Percentiles rank a stretch among this genome's conserved stretches.
phyloP scores from a whole-genome alignment of 1,140 invertebrate species.

The Thalassaphorura encarpata region DNA sequence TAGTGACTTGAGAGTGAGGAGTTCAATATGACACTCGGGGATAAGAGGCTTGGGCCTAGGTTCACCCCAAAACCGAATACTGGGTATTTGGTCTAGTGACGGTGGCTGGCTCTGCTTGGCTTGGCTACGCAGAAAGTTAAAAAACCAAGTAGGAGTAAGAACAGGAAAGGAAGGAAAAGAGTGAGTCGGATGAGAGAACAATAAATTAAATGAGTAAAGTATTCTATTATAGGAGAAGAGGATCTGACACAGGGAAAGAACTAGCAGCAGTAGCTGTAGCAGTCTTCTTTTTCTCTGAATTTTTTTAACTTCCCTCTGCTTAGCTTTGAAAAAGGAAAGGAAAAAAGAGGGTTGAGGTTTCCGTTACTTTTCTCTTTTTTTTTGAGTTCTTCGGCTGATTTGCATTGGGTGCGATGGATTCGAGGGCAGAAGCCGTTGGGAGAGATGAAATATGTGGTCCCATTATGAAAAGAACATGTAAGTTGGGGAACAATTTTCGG shows the following conservation, averaged over 20 bases:
- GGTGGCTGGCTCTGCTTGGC: no score
- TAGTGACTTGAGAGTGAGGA: constrained; percentile 18
- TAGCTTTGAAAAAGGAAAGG: no score
- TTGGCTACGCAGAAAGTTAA: no score
- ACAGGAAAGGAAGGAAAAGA: no score
- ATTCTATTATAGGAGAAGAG: no score
- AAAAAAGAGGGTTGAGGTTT: no score
- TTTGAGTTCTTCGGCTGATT: constrained; percentile 14
- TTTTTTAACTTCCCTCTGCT: no score
- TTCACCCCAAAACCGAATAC: no score
- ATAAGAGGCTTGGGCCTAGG: no score
- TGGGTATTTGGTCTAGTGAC: no score
- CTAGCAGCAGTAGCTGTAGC: background rate
- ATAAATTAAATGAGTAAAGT: constrained; percentile 29
- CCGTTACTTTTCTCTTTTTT: background rate
- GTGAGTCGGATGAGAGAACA: constrained; percentile 23
- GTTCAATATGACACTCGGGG: constrained; percentile 14
- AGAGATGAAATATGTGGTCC: constrained; percentile 30
- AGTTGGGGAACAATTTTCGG: constrained; percentile 29
- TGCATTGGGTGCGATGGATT: constrained; percentile 32
- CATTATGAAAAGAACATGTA: constrained; percentile 29
- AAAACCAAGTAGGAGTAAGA: no score
- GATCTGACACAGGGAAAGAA: no score
- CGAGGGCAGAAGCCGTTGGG: constrained; percentile 16
- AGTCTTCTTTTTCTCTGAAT: background rate